Evolutionary conservation across 2,113 vertebrate genomes (phyloP), one percentile per base, ranked within the genome.

Genomic region (Leucopsar rothschildi): DNA sequence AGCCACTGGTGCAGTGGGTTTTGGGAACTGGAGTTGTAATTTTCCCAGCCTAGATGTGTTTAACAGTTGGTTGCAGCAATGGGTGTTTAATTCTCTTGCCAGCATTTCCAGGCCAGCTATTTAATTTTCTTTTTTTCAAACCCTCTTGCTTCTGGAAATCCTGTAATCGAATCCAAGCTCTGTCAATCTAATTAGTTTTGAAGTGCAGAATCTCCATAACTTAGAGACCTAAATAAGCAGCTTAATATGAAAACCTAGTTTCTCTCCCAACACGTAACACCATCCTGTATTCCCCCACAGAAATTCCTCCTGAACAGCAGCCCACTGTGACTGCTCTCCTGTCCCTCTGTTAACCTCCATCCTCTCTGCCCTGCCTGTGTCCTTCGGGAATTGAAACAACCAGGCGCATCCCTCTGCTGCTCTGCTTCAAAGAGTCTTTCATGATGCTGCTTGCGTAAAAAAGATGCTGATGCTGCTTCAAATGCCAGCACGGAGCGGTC

Each of bases 111-210:
- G 88, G 90, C 68, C 70, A 97, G 88, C 66, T 82, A 45, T 88
- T 94, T 94, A 52, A 57, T 68, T 87, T 69, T 47, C 18, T 80
- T 92, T 92, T 90, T 86, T 84, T 85, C 20, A 96, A 96, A 88
- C 69, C 33, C 61, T 91, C 72, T 94, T 93, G 55, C 92, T 94
- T 97, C 79, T 96, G 78, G 82, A 96, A 97, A 96, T 93, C 88
- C 92, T 94, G 78, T 96, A 88, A 93, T 94, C 78, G 3, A 96
- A 95, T 92, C 94, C 86, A 93, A 90, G 93, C 88, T 88, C 89
- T 95, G 91, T 95, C 96, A 96, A 80, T 97, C 92, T 97, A 96
- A 96, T 97, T 97, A 96, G 95, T 96, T 96, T 94, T 95, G 92
- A 97, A 97, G 90, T 66, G 39, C 55, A 86, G 72, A 91, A 91